phyloP scores from a whole-genome alignment of 2,113 vertebrate species.

The Zapus hudsonius region DNA sequence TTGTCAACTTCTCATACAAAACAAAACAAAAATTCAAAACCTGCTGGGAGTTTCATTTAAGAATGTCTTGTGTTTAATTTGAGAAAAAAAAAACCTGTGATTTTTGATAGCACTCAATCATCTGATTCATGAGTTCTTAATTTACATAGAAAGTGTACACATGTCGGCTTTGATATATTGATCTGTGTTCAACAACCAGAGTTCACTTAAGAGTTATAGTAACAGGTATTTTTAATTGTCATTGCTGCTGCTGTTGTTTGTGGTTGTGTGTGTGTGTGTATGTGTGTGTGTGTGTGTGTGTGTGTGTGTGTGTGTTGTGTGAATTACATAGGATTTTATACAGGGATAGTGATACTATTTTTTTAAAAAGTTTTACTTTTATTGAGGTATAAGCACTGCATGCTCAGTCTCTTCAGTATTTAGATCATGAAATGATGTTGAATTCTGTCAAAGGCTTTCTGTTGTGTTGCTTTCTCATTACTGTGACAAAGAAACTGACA shows the following conservation, averaged over 20 bases:
- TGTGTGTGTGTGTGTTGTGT: too few relatives aligned
- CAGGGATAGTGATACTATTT: neutral
- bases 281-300: neutral
- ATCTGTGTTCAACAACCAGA: neutral
- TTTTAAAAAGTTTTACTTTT: neutral
- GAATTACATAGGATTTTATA: neutral
- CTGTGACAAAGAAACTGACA: too few relatives aligned
- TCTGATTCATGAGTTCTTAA: neutral
- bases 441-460: too few relatives aligned
- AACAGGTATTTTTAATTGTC: neutral
- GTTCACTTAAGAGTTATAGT: neutral
- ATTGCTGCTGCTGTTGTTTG: neutral
- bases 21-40: neutral
- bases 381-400: too few relatives aligned
- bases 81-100: neutral
- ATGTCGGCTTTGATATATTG: neutral
- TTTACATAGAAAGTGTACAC: neutral
- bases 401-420: too few relatives aligned
- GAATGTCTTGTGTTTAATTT: neutral
- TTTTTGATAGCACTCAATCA: neutral
- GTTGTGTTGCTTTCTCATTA: too few relatives aligned
- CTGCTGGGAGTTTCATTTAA: neutral
- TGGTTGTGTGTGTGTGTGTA: neutral
- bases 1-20: neutral
- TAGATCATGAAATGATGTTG: too few relatives aligned